Base-by-base conservation (phyloP, 2,113 vertebrate genomes). In the Heterochromis multidens region DNA sequence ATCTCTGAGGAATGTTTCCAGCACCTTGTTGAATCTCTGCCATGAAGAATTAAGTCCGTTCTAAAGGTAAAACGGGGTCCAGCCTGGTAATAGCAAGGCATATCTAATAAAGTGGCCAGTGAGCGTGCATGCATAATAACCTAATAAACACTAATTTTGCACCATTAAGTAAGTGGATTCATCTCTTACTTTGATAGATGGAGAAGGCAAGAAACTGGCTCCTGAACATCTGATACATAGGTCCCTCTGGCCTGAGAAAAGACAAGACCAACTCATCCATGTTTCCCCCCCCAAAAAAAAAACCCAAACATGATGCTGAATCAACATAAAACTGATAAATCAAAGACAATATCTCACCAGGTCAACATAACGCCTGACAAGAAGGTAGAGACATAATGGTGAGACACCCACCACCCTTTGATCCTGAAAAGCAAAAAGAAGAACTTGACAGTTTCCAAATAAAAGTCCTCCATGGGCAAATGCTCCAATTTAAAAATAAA, bases 341-440 rank as follows among this genome's bases (percentile, higher is more conserved):
- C 2, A 49, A 59, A 58, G 12, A 33, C 5, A 25, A 29, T 4
- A 52, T 86, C 90, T 98, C 93, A 99, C 99, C 99, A 99, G 1
- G 98, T 99, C 81, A 99, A 95, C 98, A 99, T 99, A 6, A 99
- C 98, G 31, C 98, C 99, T 3, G 98, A 99, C 84, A 99, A 96
- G 91, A 99, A 99, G 0, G 98, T 99, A 65, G 99, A 99, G 8
- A 99, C 97, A 0, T 99, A 99, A 91, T 99, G 98, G 91, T 99
- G 99, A 58, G 96, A 98, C 78, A 99, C 99, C 99, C 98, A 99
- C 99, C 99, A 99, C 65, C 99, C 99, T 96, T 99, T 99, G 90
- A 99, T 99, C 92, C 99, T 96, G 74, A 60, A 63, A 19, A 52
- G n/a, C 5, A 54, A 58, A 27, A 3, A 25, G 27, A 8, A 35